Percentiles rank a stretch among this genome's conserved stretches.
Evolutionary conservation across 2,888 invertebrate genomes (phyloP).

Genomic region (Eretmocerus hayati): DNA sequence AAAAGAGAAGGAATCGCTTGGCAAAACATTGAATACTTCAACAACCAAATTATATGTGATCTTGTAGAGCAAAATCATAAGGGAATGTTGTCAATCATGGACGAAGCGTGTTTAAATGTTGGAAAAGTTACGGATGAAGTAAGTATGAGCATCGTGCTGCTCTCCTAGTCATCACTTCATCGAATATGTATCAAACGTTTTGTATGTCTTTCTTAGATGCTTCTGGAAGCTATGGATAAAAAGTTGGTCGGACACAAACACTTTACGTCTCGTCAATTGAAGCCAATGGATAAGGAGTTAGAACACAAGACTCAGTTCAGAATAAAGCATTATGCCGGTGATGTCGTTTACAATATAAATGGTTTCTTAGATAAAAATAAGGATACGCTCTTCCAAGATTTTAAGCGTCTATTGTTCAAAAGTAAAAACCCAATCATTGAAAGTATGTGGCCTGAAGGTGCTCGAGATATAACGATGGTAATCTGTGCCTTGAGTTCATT

Average conservation of each 20-base stretch:
- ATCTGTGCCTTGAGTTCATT: constrained; percentile 29
- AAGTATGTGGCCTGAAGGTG: constrained; percentile 96
- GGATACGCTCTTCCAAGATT: constrained; percentile 94
- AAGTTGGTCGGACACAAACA: constrained; percentile 80
- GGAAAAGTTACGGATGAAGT: constrained; percentile 75
- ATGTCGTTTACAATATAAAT: constrained; percentile 82
- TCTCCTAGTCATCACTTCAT: not conserved
- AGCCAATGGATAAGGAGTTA: constrained; percentile 73
- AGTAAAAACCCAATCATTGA: constrained; percentile 72
- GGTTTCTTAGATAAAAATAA: constrained; percentile 98
- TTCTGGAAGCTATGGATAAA: constrained; percentile 89
- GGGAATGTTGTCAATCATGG: constrained; percentile 88
- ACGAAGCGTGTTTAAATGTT: constrained; percentile 94
- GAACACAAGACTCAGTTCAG: constrained; percentile 74
- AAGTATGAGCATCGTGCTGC: too few species aligned
- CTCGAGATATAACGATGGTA: constrained; percentile 77
- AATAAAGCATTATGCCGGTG: constrained; percentile 92
- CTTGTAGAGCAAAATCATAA: constrained; percentile 89
- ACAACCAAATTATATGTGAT: constrained; percentile 93
- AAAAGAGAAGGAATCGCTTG: constrained; percentile 91
- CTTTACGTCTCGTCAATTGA: constrained; percentile 80
- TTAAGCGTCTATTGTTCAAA: constrained; percentile 83
- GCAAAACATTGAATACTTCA: constrained; percentile 93
- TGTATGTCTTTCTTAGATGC: constrained; percentile 60
- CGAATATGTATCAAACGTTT: not conserved